These are phyloP conservation scores for Hiodon tergisus DNA, from an alignment of 2,113 vertebrate species.

Conservation along the genomic window DNA sequence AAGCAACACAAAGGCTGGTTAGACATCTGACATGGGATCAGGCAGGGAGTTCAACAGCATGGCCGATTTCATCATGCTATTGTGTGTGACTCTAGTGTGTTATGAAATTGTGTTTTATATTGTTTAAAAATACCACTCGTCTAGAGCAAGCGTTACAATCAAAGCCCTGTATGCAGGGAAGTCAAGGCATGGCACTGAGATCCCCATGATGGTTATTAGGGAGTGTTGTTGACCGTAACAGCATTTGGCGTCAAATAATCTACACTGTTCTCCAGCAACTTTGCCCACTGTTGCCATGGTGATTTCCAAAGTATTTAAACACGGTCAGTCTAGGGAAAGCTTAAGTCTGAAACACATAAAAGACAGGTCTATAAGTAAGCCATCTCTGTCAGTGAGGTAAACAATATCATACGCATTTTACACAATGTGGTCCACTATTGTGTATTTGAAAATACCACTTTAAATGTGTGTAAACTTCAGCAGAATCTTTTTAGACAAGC, in stretches of 20 bases:
- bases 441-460: not conserved
- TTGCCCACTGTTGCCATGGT: not conserved
- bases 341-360: not conserved
- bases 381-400: conserved; percentile 8
- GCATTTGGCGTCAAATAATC: not conserved
- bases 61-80: too few species aligned
- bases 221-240: not conserved
- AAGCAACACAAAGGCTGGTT: too few species aligned
- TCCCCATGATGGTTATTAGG: too few species aligned
- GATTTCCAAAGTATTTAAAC: conserved; percentile 10
- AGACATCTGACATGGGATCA: too few species aligned
- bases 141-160: not conserved
- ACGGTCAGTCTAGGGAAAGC: conserved; percentile 3
- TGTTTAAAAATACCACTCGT: too few species aligned
- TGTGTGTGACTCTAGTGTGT: too few species aligned
- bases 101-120: too few species aligned
- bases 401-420: not conserved
- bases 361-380: conserved; percentile 6
- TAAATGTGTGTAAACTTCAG: not conserved
- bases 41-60: too few species aligned
- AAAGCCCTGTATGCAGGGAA: not conserved
- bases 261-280: not conserved
- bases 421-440: not conserved
- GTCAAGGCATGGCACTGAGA: too few species aligned
- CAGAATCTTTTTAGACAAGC: not conserved